Conservation (phyloP, 2,888 invertebrate species). For the Onthophagus sagittarius region DNA sequence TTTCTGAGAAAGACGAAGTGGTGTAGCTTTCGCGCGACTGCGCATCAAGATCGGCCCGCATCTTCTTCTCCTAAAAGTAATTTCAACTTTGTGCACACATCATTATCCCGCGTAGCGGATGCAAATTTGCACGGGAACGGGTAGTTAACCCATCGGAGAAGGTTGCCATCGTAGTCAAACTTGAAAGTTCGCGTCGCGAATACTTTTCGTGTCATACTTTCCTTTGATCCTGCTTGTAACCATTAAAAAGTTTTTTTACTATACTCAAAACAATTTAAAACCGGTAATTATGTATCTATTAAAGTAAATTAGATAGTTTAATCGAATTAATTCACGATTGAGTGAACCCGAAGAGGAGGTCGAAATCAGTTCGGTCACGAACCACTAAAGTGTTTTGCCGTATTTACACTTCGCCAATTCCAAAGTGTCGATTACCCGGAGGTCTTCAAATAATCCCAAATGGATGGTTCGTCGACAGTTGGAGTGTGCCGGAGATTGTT, state of each 20-base stretch:
- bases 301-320: not conserved
- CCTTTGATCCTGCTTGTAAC: not conserved
- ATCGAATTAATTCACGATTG: not conserved
- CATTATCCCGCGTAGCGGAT: constrained; percentile 17
- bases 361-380: not conserved
- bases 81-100: constrained; percentile 19
- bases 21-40: constrained; percentile 7
- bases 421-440: not conserved
- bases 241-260: not conserved
- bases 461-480: not conserved
- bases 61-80: constrained; percentile 12
- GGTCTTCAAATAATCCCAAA: not conserved
- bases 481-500: not conserved
- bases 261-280: not conserved
- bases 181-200: not conserved
- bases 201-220: not conserved
- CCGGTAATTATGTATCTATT: not conserved
- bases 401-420: not conserved
- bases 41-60: not conserved
- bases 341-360: not conserved
- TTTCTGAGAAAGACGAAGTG: constrained; percentile 17
- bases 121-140: constrained; percentile 14
- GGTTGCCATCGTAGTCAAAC: not conserved
- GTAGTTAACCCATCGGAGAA: not conserved
- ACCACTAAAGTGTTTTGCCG: not conserved